Conservation (phyloP, 2,797 vertebrate genomes). For the Anabacerthia variegaticeps region DNA sequence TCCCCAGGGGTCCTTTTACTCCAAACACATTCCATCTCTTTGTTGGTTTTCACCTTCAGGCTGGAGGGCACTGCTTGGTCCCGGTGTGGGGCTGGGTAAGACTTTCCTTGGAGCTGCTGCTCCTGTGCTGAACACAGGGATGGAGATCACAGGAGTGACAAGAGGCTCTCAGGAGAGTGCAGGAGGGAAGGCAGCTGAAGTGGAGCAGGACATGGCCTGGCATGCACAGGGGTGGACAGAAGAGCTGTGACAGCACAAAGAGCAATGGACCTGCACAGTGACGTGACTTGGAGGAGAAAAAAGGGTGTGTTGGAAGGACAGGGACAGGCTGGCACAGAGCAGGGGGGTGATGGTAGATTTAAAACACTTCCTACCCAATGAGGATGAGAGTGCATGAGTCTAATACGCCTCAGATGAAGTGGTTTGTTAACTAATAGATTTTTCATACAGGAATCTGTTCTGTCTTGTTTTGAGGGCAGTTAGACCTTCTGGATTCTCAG, state of each 20-base stretch:
- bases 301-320: background rate
- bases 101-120: background rate
- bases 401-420: background rate
- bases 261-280: background rate
- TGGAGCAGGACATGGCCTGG: background rate
- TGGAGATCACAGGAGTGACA: background rate
- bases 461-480: background rate
- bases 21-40: background rate
- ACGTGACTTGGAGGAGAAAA: background rate
- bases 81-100: background rate
- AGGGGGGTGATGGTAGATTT: background rate
- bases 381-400: background rate
- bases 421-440: background rate
- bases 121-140: background rate
- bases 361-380: background rate
- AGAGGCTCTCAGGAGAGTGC: background rate
- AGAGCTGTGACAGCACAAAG: background rate
- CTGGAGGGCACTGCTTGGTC: background rate
- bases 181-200: background rate
- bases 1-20: background rate
- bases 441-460: background rate
- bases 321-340: background rate
- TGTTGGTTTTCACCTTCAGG: background rate
- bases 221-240: background rate
- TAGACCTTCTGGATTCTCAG: background rate